Base-by-base conservation (phyloP, 2,797 vertebrate genomes). In the Crypturellus tataupa region DNA sequence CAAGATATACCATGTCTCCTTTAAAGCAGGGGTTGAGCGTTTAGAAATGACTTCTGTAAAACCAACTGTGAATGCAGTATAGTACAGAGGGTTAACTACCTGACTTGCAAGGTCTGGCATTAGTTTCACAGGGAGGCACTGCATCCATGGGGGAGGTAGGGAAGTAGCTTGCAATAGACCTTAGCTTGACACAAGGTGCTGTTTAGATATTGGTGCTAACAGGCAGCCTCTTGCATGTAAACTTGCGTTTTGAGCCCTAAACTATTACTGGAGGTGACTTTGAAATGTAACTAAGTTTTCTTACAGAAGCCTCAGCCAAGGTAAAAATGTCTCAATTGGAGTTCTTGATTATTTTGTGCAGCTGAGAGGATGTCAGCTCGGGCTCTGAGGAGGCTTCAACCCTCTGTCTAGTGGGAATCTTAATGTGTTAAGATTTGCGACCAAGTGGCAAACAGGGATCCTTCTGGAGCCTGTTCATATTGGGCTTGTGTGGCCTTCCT, bases 21-120 rank as follows among this genome's bases (percentile, higher is more conserved):
- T 39, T 65, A 7, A 49, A 37, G 47, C 42, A 55, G 0, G 65
- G 21, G 11, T 46, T 58, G 33, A 51, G 13, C 60, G 7, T 84
- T 87, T 87, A 79, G 40, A 69, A 55, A 27, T 27, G 17, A 89
- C 35, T 72, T 90, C 35, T 82, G 33, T 90, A 55, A 82, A 76
- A 69, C 12, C 14, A 69, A 44, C 25, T 62, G 10, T 62, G 24
- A 25, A 31, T 44, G 44, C 24, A 70, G n/a, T 9, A 51, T 75
- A 9, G 24, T 44, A 20, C 14, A 82, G 9, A 3, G 12, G 13
- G 7, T 44, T 39, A 18, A 44, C 27, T 44, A 8, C 23, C 5
- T 63, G 46, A n/a, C 29, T 83, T 80, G 5, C 23, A 63, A 37
- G 23, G n/a, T 29, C 64, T 80, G 59, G 5, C 39, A 6, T 33